Percentiles rank a stretch among this genome's conserved stretches.
Conservation (phyloP, 2,888 invertebrate species). For the Parasteatoda lunata region DNA sequence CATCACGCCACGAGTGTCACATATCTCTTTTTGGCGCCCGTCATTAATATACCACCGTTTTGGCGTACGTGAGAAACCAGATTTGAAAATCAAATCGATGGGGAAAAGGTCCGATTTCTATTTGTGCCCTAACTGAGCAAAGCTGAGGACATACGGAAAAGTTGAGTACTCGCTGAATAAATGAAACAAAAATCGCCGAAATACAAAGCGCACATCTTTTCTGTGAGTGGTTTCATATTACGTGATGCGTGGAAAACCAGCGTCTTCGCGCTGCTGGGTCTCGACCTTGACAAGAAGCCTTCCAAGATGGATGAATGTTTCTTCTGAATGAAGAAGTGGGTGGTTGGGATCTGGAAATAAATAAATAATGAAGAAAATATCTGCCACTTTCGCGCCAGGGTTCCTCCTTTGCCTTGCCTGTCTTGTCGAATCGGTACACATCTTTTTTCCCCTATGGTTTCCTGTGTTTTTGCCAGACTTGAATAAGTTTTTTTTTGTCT, state of each 20-base stretch:
- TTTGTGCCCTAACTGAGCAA: background rate
- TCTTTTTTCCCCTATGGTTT: slow-evolving; percentile 13
- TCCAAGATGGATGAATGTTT: slow-evolving; percentile 19
- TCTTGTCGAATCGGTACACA: background rate
- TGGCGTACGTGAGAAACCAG: background rate
- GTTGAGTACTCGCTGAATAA: too few relatives aligned
- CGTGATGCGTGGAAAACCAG: slow-evolving; percentile 29
- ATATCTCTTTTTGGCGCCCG: background rate
- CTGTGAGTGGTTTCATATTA: slow-evolving; percentile 29
- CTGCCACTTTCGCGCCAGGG: slow-evolving; percentile 56
- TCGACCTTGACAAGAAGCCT: slow-evolving; percentile 5
- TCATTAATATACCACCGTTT: background rate
- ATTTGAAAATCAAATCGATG: slow-evolving; percentile 3
- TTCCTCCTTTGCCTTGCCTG: background rate
- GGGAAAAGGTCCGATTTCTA: background rate
- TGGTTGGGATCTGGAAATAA: slow-evolving; percentile 13
- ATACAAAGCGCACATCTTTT: background rate
- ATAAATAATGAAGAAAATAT: slow-evolving; percentile 55
- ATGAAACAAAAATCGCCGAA: background rate
- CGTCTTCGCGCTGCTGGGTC: slow-evolving; percentile 28
- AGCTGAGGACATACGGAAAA: background rate
- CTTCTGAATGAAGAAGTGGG: slow-evolving; percentile 10
- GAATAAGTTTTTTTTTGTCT: slow-evolving; percentile 15
- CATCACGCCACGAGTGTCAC: too few relatives aligned
- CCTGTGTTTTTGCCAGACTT: slow-evolving; percentile 11